phyloP scores from a whole-genome alignment of 2,888 invertebrate species.

The Eubasilissa splendida region DNA sequence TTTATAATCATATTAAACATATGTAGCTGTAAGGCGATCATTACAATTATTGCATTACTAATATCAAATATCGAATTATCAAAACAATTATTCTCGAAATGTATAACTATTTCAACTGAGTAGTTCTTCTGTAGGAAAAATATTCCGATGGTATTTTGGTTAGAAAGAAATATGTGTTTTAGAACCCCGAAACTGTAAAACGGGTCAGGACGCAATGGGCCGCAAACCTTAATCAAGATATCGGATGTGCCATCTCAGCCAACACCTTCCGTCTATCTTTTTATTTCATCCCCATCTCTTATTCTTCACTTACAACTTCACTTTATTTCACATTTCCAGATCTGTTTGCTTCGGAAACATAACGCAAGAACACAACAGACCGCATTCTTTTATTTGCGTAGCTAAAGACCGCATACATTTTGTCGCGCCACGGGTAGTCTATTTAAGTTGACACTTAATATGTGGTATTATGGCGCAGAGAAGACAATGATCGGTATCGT shows the following conservation, averaged over 20 bases:
- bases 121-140: too few species aligned
- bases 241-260: background rate
- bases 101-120: too few species aligned
- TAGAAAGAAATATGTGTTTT: conserved; percentile 8
- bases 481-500: conserved; percentile 31
- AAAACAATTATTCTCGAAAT: too few species aligned
- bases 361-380: conserved; percentile 1
- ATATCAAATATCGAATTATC: too few species aligned
- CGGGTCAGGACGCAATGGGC: conserved; percentile 1
- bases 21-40: too few species aligned
- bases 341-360: background rate
- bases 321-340: conserved; percentile 24
- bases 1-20: too few species aligned
- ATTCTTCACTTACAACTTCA: background rate
- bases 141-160: too few species aligned
- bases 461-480: conserved; percentile 16
- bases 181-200: background rate
- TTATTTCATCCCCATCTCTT: conserved; percentile 15
- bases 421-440: conserved; percentile 6
- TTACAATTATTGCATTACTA: too few species aligned
- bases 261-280: conserved; percentile 27
- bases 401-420: background rate
- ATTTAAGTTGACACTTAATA: conserved; percentile 37
- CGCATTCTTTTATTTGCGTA: conserved; percentile 1
- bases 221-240: conserved; percentile 27